These are phyloP conservation scores for Anhinga rufa DNA, from an alignment of 2,113 vertebrate species.

Conservation along the genomic window DNA sequence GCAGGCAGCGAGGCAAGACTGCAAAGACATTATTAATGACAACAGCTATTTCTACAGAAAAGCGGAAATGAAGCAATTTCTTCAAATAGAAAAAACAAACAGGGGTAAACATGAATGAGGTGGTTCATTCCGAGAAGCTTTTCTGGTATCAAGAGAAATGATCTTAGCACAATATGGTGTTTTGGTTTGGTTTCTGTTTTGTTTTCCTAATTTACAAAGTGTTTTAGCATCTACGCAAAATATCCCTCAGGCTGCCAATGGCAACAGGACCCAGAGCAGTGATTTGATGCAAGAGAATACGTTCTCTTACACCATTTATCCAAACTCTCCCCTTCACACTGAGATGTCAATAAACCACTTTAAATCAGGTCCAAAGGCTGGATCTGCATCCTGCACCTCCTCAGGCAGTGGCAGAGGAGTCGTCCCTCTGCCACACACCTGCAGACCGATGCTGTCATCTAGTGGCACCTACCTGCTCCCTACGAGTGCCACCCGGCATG, in stretches of 20 bases:
- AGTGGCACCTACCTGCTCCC: neutral
- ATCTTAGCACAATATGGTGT: constrained; percentile 13
- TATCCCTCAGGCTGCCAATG: constrained; percentile 5
- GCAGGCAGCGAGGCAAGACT: neutral
- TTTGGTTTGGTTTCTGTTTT: constrained; percentile 14
- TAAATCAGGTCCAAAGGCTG: neutral
- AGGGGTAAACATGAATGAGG: neutral
- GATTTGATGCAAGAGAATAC: neutral
- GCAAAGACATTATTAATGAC: neutral
- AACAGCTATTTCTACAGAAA: neutral
- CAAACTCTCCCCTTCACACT: neutral
- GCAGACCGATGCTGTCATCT: neutral
- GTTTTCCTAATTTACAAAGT: constrained; percentile 9
- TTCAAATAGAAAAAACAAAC: neutral
- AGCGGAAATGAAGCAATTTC: neutral
- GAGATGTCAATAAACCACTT: neutral
- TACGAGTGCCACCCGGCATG: neutral
- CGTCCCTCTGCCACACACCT: neutral
- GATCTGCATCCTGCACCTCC: neutral
- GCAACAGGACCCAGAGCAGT: neutral
- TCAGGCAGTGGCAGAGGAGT: neutral
- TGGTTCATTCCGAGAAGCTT: neutral
- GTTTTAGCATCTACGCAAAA: constrained; percentile 4
- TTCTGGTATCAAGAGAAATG: neutral
- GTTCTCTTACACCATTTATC: neutral